A percentile compares a stretch with the other conserved stretches of the same genome.
Conservation (phyloP, 2,797 vertebrate genomes). For the Taenioides sp. region DNA sequence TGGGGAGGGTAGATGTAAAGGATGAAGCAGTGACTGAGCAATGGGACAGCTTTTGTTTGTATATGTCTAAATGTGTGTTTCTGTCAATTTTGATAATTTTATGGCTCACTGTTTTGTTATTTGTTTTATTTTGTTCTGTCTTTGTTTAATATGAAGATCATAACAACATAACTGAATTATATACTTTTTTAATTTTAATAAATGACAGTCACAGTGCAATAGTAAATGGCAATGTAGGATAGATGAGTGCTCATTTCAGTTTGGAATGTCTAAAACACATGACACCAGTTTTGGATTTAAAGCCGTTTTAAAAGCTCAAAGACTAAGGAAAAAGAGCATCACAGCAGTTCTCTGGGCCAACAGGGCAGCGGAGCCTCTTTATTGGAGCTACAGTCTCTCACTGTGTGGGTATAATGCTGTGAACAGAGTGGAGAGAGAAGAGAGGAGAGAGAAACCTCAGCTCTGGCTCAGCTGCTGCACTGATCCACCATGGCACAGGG, state of each 20-base stretch:
- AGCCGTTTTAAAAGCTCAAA: constrained; percentile 7
- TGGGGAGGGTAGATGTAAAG: too few species aligned
- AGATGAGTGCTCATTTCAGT: background rate
- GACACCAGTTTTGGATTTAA: constrained; percentile 7
- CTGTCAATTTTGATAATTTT: too few species aligned
- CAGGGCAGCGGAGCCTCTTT: constrained; percentile 23
- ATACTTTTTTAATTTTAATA: background rate
- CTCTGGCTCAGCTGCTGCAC: constrained; percentile 30
- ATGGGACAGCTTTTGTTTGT: too few species aligned
- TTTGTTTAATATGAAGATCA: too few species aligned
- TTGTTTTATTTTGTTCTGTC: too few species aligned
- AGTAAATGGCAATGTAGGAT: background rate
- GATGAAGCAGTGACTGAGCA: too few species aligned
- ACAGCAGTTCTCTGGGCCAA: constrained; percentile 14
- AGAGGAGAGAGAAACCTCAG: constrained; percentile 20
- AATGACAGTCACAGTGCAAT: background rate
- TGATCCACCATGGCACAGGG: constrained; percentile 6
- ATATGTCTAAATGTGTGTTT: too few species aligned
- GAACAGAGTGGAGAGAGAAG: constrained; percentile 1
- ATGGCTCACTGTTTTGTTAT: too few species aligned
- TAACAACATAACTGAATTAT: background rate
- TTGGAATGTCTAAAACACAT: constrained; percentile 18
- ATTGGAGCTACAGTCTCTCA: constrained; percentile 23
- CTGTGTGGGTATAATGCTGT: constrained; percentile 16
- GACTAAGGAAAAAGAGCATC: constrained; percentile 16